A percentile compares a stretch with the other conserved stretches of the same genome.
Conservation (phyloP, 2,797 vertebrate species). For the Halcyon smyrnensis region DNA sequence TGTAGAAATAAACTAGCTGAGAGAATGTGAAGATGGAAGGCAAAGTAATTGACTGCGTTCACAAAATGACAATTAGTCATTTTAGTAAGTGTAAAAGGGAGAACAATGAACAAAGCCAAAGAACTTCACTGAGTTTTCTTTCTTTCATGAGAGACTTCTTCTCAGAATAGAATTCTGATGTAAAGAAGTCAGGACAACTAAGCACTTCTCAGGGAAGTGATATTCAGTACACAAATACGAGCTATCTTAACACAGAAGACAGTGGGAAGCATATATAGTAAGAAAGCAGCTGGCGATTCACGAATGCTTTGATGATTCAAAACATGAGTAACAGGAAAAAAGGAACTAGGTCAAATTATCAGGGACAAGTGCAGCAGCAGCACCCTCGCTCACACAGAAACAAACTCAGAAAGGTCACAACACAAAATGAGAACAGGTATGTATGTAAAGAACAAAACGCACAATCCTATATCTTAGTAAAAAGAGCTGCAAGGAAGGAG, state of each 20-base stretch:
- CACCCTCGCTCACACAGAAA: neutral
- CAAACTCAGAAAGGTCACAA: neutral
- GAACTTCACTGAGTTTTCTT: neutral
- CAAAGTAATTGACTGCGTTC: neutral
- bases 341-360: neutral
- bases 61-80: neutral
- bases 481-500: neutral
- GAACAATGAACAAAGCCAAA: neutral
- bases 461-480: neutral
- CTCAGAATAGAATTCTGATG: neutral
- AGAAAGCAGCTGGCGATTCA: neutral
- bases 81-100: neutral
- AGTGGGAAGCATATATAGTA: neutral
- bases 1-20: neutral
- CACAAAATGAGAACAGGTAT: neutral
- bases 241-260: neutral
- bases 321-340: neutral
- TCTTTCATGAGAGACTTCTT: neutral
- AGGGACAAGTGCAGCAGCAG: neutral
- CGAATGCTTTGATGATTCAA: constrained; percentile 8
- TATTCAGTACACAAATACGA: neutral
- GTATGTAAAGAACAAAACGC: neutral
- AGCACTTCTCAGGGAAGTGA: neutral
- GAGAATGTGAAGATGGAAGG: neutral
- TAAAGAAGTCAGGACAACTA: neutral